Percentiles rank a stretch among this genome's conserved stretches.
These are phyloP conservation scores for Caenorhabditis briggsae DNA, from an alignment of 1,140 invertebrate species.

Conservation along the genomic window DNA sequence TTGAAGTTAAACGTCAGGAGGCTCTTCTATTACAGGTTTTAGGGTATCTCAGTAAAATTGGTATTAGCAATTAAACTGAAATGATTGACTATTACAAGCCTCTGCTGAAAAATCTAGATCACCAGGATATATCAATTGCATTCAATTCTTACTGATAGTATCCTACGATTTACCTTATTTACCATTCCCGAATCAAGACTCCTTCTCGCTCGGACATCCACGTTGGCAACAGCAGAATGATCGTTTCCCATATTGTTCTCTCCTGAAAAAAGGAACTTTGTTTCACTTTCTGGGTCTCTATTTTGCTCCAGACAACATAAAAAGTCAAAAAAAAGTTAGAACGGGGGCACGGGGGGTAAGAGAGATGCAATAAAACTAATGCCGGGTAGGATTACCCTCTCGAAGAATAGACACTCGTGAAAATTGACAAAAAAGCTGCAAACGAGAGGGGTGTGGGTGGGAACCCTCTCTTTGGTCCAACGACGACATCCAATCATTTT, in stretches of 20 bases:
- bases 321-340: conserved; percentile 35
- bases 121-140: not conserved
- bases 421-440: not conserved
- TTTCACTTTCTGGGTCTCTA: not conserved
- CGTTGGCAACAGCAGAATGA: conserved; percentile 25
- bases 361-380: conserved; percentile 45
- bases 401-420: conserved; percentile 7
- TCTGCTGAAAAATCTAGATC: not conserved
- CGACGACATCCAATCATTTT: conserved; percentile 24
- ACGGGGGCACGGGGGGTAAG: not conserved
- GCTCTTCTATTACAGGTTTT: no score
- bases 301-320: not conserved
- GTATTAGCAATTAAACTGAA: no score
- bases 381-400: conserved; percentile 48
- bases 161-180: conserved; percentile 2
- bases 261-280: conserved; percentile 1
- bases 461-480: conserved; percentile 1
- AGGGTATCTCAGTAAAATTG: no score
- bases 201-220: conserved; percentile 13
- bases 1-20: no score
- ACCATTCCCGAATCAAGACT: conserved; percentile 43
- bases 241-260: conserved; percentile 14
- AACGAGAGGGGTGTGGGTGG: conserved; percentile 28
- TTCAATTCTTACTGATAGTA: not conserved
- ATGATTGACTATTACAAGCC: not conserved